Evolutionary conservation across 2,888 invertebrate genomes (phyloP), one percentile per base, ranked within the genome.

Genomic region (Dorcus parallelipipedus): DNA sequence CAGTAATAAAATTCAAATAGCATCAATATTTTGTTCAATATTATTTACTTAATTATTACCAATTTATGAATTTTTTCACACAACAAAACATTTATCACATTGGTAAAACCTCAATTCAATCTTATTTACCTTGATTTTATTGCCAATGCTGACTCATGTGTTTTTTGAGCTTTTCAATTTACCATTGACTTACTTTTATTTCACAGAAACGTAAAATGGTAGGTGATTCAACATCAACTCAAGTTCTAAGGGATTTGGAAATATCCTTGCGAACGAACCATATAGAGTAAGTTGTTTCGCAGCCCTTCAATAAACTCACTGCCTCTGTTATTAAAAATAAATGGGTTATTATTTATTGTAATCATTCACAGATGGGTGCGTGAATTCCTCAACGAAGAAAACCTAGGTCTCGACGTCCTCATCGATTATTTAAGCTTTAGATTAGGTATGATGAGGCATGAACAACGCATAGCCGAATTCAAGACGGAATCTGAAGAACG

Each of bases 221-320:
- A 62, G 94, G 95, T 60, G 96, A 97, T 78, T 92, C 96, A 52
- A 97, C 97, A 61, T 98, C 98, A 57, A 99, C 99, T 48, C 97
- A 97, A 85, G 96, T 99, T 69, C 84, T 99, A 63, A 86, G 97
- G 74, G 97, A 99, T 84, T 84, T 99, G 78, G 99, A 99, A 84
- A 99, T 98, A 77, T 99, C 97, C 48, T 82, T 99, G 72, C 87
- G 98, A 73, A 99, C 99, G 65, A 99, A 99, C 83, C 95, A 96
- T 81, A 99, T 99, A 77, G 98, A 99, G 95, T 95, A 80, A 88
- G 91, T 85, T 70, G 61, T 59, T 33, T 7, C 6, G 26, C 6
- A 33, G 7, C 26, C 26, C 26, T 33, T 33, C 14, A 14, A 14
- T 14, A 33, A 33, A 33, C 26, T 6, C 26, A 26, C 26, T 26